phyloP scores from a whole-genome alignment of 2,797 vertebrate species.

The Molothrus ater region DNA sequence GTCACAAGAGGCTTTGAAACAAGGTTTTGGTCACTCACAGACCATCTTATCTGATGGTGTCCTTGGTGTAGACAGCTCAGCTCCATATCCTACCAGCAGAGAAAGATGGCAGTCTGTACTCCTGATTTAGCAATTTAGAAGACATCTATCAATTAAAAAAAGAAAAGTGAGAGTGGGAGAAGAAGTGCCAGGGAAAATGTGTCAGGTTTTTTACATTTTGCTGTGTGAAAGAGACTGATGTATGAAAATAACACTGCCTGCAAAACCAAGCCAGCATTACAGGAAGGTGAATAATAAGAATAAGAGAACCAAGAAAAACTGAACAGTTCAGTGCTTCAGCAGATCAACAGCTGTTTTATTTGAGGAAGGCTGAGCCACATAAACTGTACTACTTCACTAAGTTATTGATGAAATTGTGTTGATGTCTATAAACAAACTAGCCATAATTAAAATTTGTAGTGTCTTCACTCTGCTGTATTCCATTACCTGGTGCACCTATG shows the following conservation, averaged over 20 bases:
- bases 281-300: not conserved
- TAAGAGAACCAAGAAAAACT: not conserved
- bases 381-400: not conserved
- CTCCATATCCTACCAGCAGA: not conserved
- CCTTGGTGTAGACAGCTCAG: not conserved
- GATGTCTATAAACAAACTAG: not conserved
- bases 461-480: not conserved
- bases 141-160: not conserved
- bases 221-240: not conserved
- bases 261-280: not conserved
- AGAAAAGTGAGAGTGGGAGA: not conserved
- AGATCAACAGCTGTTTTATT: not conserved
- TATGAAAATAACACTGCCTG: not conserved
- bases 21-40: not conserved
- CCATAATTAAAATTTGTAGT: not conserved
- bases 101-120: not conserved
- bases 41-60: not conserved
- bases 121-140: not conserved
- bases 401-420: not conserved
- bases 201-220: not conserved
- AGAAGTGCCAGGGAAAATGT: not conserved
- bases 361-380: not conserved
- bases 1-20: not conserved
- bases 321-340: not conserved
- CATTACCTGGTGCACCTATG: not conserved